Base-by-base conservation (phyloP, 2,113 vertebrate species). In the Odocoileus virginianus region DNA sequence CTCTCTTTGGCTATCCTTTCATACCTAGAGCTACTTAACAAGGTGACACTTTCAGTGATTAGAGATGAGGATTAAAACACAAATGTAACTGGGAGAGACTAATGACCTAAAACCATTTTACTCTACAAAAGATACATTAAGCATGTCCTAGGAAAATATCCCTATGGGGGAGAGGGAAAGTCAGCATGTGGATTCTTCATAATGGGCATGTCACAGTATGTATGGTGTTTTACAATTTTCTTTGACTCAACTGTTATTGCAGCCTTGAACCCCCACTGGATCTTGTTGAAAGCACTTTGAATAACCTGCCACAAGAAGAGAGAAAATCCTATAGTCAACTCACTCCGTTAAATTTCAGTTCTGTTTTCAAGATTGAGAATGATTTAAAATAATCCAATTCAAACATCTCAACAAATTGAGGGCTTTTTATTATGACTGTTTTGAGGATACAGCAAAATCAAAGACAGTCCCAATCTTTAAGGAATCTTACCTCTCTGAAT, bases 391-490 rank as follows among this genome's bases (percentile, higher is more conserved):
- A 96, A 89, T 57, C 45, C n/a, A 91, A 50, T 85, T 91, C 6
- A 67, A 11, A 82, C 67, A 94, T 8, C 30, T 94, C 45, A 61
- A 25, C 25, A 96, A 84, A 95, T 61, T 97, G 89, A 98, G 11
- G 52, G 86, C 43, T 76, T 97, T 17, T 76, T 60, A 6, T 47
- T 88, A 50, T 43, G n/a, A 89, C 23, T 64, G 5, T 57, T 97
- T 92, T 64, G 58, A 87, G 30, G 12, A 23, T 87, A 71, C 4
- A 92, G 15, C 13, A 89, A 71, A 89, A 91, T 27, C 17, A 94
- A 90, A 89, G 6, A 40, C 1, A 85, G 23, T 9, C 6, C 14
- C 2, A 27, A 3, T 50, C 54, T 96, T 91, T 58, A 76, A 88
- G 10, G 27, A 95, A 87, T 10, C 2, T 79, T 54, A 82, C 45